Conservation (phyloP, 2,888 invertebrate genomes). For the Anarsia innoxiella region DNA sequence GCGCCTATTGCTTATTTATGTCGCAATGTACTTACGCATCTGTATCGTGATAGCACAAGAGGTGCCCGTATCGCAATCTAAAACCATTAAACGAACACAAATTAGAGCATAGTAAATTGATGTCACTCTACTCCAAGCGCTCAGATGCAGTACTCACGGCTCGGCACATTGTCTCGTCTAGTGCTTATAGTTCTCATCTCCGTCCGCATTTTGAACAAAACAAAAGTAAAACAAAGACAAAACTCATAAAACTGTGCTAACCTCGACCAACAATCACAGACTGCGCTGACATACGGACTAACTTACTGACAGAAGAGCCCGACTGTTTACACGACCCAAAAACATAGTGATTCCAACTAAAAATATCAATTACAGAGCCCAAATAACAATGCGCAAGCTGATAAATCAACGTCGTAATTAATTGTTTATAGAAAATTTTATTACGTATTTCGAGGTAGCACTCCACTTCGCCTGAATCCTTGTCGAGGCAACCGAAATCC, state of each 20-base stretch:
- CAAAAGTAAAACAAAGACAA: slow-evolving; percentile 30
- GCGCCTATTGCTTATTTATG: neutral
- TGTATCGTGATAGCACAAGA: slow-evolving; percentile 71
- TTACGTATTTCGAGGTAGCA: slow-evolving; percentile 82
- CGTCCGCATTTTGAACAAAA: slow-evolving; percentile 40
- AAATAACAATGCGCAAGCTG: slow-evolving; percentile 57
- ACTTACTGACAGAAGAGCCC: slow-evolving; percentile 60
- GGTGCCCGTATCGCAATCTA: slow-evolving; percentile 71
- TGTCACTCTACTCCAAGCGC: slow-evolving; percentile 17
- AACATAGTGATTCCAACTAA: slow-evolving; percentile 68
- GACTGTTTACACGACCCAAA: slow-evolving; percentile 72
- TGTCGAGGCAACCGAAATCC: slow-evolving; percentile 79
- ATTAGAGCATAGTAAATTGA: slow-evolving; percentile 28
- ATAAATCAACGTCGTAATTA: slow-evolving; percentile 49
- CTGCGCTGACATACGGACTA: slow-evolving; percentile 59
- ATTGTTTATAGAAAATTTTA: slow-evolving; percentile 50
- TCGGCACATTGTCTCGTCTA: slow-evolving; percentile 63
- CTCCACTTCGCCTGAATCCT: slow-evolving; percentile 80
- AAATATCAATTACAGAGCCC: slow-evolving; percentile 72
- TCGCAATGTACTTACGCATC: slow-evolving; percentile 59
- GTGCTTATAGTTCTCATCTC: slow-evolving; percentile 53
- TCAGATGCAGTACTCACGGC: slow-evolving; percentile 54
- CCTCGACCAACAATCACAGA: slow-evolving; percentile 53
- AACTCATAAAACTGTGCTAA: slow-evolving; percentile 43
- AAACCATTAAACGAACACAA: slow-evolving; percentile 52